These are phyloP conservation scores for Manis crassicaudata DNA, from an alignment of 2,797 vertebrate species.

Conservation along the genomic window DNA sequence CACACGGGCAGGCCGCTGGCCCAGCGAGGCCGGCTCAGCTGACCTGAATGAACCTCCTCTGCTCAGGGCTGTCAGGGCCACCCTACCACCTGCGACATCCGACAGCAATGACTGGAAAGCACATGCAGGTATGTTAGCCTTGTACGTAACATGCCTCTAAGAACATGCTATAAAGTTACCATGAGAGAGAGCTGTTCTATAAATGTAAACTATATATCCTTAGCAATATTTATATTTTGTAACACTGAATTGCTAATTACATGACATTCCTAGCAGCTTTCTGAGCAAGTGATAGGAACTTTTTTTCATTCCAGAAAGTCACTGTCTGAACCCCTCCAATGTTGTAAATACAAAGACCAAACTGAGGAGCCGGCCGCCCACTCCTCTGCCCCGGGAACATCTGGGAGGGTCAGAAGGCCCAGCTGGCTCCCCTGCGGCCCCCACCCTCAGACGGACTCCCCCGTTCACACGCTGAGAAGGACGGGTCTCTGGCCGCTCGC, in stretches of 20 bases:
- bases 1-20: too few species aligned
- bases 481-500: too few species aligned
- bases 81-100: too few species aligned
- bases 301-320: background rate
- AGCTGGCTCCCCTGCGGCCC: background rate
- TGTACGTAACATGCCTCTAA: background rate
- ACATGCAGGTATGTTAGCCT: too few species aligned
- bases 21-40: too few species aligned
- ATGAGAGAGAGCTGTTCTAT: background rate
- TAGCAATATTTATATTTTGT: constrained; percentile 3
- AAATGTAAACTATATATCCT: background rate
- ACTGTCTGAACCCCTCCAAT: background rate
- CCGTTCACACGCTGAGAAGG: rapidly evolving
- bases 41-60: too few species aligned
- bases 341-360: background rate
- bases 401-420: background rate
- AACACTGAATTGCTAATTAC: background rate
- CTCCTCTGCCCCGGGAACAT: background rate
- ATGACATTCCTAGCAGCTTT: constrained; percentile 69
- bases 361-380: background rate
- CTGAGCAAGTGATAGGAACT: constrained; percentile 31
- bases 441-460: rapidly evolving
- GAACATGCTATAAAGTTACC: rapidly evolving
- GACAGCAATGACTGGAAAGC: too few species aligned
- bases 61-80: too few species aligned